These are phyloP conservation scores for Lepeophtheirus nordmannii DNA, from an alignment of 2,888 invertebrate genomes.

Conservation along the genomic window DNA sequence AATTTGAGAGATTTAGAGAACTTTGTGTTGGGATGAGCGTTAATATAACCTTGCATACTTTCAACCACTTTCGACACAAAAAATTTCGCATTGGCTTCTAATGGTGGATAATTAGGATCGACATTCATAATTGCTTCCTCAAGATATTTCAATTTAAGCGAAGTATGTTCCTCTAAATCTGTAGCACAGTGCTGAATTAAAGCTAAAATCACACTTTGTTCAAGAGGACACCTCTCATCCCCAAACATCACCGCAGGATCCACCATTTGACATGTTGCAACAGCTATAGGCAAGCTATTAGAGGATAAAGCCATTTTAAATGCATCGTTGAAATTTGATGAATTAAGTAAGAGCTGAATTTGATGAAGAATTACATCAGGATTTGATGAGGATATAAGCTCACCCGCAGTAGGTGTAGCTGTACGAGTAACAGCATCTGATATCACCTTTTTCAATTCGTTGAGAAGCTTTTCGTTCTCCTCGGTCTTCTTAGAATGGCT, in stretches of 20 bases:
- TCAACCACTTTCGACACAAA: slow-evolving; percentile 59
- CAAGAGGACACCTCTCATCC: slow-evolving; percentile 50
- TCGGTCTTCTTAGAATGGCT: not conserved
- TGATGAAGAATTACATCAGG: slow-evolving; percentile 39
- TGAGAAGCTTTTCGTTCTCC: too few relatives aligned
- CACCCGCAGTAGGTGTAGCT: not conserved
- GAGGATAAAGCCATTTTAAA: slow-evolving; percentile 78
- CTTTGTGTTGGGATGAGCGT: slow-evolving; percentile 48
- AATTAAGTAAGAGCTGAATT: slow-evolving; percentile 49
- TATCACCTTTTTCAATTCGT: slow-evolving; percentile 4
- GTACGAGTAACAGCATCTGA: not conserved
- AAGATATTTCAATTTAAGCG: slow-evolving; percentile 63
- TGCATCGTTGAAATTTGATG: slow-evolving; percentile 66
- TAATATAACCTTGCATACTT: slow-evolving; percentile 54
- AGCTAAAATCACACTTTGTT: slow-evolving; percentile 76
- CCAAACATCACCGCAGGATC: slow-evolving; percentile 60
- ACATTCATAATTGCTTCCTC: slow-evolving; percentile 71
- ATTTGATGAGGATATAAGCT: not conserved
- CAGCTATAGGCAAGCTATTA: slow-evolving; percentile 68
- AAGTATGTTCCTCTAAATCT: slow-evolving; percentile 62
- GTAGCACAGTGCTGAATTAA: slow-evolving; percentile 85
- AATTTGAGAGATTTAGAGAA: slow-evolving; percentile 50
- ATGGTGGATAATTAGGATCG: slow-evolving; percentile 56
- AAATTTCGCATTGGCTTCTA: slow-evolving; percentile 62
- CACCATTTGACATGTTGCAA: slow-evolving; percentile 68